These are phyloP conservation scores for Sorex araneus DNA, from an alignment of 2,113 vertebrate genomes.

Conservation along the genomic window DNA sequence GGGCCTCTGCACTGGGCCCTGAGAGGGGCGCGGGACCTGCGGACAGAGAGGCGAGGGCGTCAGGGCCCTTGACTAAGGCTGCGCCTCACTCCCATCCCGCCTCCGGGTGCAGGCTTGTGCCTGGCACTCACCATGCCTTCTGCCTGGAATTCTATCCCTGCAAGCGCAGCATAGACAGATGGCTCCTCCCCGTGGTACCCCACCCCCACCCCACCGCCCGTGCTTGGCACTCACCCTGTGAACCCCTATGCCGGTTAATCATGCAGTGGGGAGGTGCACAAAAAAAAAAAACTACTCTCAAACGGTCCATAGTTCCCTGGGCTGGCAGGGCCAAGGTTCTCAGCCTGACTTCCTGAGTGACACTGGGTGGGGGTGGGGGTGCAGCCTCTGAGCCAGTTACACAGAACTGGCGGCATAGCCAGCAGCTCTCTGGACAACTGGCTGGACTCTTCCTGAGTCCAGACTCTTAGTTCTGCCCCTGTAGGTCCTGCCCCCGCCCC, in stretches of 20 bases:
- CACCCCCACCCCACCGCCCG: neutral
- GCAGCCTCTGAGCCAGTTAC: neutral
- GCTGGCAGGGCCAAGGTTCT: neutral
- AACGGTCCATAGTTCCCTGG: neutral
- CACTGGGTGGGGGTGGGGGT: neutral
- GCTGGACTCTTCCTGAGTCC: neutral
- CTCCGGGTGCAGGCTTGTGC: neutral
- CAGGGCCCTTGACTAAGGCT: slow-evolving; percentile 20
- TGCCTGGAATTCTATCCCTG: neutral
- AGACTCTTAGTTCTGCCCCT: neutral
- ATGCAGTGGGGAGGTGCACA: neutral
- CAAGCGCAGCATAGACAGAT: neutral
- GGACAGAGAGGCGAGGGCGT: slow-evolving; percentile 62
- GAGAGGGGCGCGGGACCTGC: slow-evolving; percentile 93
- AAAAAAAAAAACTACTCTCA: neutral
- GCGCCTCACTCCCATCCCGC: neutral
- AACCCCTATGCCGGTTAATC: neutral
- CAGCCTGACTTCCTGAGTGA: neutral
- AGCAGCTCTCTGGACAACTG: neutral
- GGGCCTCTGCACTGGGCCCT: slow-evolving; percentile 95
- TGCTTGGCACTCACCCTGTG: neutral
- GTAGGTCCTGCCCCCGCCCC: neutral
- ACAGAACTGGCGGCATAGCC: neutral
- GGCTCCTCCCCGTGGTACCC: neutral
- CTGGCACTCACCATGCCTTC: neutral